Evolutionary conservation across 2,888 invertebrate genomes (phyloP).

Genomic region (Eristalis intricaria): DNA sequence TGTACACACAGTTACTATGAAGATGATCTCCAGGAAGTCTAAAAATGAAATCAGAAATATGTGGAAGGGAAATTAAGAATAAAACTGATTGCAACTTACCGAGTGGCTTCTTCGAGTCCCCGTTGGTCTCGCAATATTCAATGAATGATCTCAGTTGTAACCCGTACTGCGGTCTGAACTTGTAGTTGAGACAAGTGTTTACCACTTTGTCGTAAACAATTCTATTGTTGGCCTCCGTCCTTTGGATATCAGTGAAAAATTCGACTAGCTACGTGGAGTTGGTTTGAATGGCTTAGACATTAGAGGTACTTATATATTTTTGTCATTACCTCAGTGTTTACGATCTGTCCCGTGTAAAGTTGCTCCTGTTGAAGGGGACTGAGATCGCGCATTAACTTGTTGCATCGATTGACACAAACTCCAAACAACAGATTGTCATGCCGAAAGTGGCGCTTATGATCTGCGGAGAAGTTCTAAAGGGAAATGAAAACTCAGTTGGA

Average conservation of each 20-base stretch:
- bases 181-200: constrained; percentile 76
- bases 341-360: constrained; percentile 62
- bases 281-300: not conserved
- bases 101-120: constrained; percentile 57
- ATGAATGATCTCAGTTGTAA: constrained; percentile 75
- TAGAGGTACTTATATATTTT: not conserved
- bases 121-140: constrained; percentile 76
- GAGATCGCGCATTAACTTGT: constrained; percentile 56
- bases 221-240: constrained; percentile 73
- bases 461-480: constrained; percentile 72
- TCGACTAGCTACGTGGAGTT: constrained; percentile 73
- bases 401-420: constrained; percentile 77
- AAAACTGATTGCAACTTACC: constrained; percentile 66
- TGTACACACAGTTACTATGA: constrained; percentile 10
- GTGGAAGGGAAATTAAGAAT: too few relatives aligned
- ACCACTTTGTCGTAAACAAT: constrained; percentile 74
- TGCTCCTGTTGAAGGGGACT: constrained; percentile 67
- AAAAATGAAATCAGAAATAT: not conserved
- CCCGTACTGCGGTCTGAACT: constrained; percentile 72
- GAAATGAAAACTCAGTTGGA: not conserved
- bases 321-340: not conserved
- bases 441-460: constrained; percentile 75
- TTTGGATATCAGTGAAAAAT: constrained; percentile 75
- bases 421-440: constrained; percentile 77
- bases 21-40: constrained; percentile 37